Conservation (phyloP, 2,797 vertebrate species). For the Rhodeus uyekii region DNA sequence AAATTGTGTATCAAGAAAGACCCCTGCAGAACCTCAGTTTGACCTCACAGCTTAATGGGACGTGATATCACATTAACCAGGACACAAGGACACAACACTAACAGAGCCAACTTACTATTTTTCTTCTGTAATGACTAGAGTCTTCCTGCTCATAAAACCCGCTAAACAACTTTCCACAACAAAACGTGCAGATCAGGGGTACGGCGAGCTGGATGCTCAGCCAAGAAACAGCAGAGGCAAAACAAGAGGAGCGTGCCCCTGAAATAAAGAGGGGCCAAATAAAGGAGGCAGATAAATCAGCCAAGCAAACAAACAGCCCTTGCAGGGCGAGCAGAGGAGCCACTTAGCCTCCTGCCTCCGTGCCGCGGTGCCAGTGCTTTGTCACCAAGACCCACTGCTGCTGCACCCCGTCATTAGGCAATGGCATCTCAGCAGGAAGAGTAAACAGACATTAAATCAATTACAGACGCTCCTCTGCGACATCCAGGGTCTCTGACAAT, state of each 20-base stretch:
- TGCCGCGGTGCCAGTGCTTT: constrained; percentile 81
- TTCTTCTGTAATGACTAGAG: constrained; percentile 13
- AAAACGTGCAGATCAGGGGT: constrained; percentile 34
- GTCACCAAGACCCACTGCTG: constrained; percentile 82
- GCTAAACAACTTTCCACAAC: constrained; percentile 40
- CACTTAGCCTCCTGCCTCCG: constrained; percentile 84
- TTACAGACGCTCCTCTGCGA: constrained; percentile 75
- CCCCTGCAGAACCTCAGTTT: neutral
- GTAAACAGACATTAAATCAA: constrained; percentile 88
- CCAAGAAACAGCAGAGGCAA: constrained; percentile 60
- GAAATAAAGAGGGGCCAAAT: constrained; percentile 62
- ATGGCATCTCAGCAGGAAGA: constrained; percentile 80
- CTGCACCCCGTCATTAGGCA: constrained; percentile 82
- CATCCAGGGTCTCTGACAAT: constrained; percentile 67
- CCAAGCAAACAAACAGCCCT: constrained; percentile 70
- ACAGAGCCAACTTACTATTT: neutral
- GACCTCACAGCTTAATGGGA: constrained; percentile 17
- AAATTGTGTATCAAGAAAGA: neutral
- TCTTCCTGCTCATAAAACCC: constrained; percentile 4
- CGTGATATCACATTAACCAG: neutral
- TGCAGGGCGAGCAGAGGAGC: constrained; percentile 72
- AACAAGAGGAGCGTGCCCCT: constrained; percentile 54
- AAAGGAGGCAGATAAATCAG: constrained; percentile 68
- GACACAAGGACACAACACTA: neutral
- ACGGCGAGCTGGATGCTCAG: constrained; percentile 30